phyloP scores from a whole-genome alignment of 37 sponge, comb jelly and placozoan genomes.

The Chondrosia reniformis region DNA sequence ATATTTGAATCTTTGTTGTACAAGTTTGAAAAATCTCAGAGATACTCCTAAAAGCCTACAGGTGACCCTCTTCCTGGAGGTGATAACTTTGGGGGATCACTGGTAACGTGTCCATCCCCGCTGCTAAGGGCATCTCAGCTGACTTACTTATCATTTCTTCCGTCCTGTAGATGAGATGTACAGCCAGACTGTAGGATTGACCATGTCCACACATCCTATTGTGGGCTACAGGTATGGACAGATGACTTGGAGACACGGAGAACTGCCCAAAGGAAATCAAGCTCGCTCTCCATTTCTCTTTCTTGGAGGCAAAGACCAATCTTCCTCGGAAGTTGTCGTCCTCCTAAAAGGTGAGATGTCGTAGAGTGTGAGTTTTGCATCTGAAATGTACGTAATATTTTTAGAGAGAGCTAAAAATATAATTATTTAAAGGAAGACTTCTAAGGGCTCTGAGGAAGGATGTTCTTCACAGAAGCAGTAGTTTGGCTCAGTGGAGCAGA shows the following conservation, averaged over 20 bases:
- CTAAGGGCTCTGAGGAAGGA: no score
- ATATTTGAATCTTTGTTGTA: no score
- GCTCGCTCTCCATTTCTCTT: constrained; percentile 22
- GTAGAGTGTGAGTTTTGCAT: not conserved
- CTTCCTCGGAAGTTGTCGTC: constrained; percentile 14
- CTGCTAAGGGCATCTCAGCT: no score
- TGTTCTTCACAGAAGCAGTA: no score
- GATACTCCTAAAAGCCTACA: no score
- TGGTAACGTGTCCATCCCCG: no score
- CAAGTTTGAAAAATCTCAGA: no score
- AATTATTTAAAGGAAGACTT: no score
- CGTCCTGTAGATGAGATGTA: not conserved
- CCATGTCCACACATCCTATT: constrained; percentile 21
- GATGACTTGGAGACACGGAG: constrained; percentile 37
- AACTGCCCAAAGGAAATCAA: not conserved
- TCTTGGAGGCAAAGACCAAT: constrained; percentile 6
- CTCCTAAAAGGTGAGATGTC: constrained; percentile 43
- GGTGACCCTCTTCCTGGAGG: no score
- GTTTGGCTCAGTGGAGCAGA: no score
- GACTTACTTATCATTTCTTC: no score
- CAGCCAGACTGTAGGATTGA: not conserved
- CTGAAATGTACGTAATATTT: not conserved
- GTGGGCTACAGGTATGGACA: constrained; percentile 21
- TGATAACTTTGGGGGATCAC: no score
- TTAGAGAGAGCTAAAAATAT: not conserved